Evolutionary conservation across 92 coral and sea anemone species (phyloP).

Genomic region (Paramuricea clavata): DNA sequence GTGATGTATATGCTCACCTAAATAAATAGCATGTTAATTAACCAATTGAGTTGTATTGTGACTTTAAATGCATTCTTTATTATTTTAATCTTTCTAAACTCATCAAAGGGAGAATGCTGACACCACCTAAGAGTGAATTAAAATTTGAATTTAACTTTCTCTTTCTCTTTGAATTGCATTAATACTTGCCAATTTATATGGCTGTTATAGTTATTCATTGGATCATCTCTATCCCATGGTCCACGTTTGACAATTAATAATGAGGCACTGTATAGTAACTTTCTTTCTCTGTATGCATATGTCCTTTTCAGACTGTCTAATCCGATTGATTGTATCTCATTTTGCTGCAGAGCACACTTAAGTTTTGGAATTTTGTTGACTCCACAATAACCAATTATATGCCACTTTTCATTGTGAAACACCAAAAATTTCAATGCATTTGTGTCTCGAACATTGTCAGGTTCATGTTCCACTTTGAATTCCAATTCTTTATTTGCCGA

Average conservation of each 20-base stretch:
- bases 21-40: too few species aligned
- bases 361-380: conserved; percentile 69
- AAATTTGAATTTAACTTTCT: too few species aligned
- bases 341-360: conserved; percentile 42
- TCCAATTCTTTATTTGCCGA: conserved; percentile 17
- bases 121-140: too few species aligned
- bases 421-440: conserved; percentile 69
- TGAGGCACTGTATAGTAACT: conserved; percentile 49
- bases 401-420: conserved; percentile 51
- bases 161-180: too few species aligned
- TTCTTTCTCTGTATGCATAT: conserved; percentile 47
- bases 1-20: too few species aligned
- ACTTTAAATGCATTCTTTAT: too few species aligned
- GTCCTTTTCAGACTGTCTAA: conserved; percentile 38
- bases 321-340: conserved; percentile 17
- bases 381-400: conserved; percentile 62
- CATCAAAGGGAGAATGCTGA: too few species aligned
- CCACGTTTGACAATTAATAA: conserved; percentile 59
- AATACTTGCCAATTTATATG: too few species aligned
- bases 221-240: conserved; percentile 69
- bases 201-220: conserved; percentile 55
- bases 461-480: conserved; percentile 58
- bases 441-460: conserved; percentile 57
- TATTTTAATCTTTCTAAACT: too few species aligned
- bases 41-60: too few species aligned